Evolutionary conservation across 2,888 invertebrate genomes (phyloP).

Genomic region (Morinoia aosen): DNA sequence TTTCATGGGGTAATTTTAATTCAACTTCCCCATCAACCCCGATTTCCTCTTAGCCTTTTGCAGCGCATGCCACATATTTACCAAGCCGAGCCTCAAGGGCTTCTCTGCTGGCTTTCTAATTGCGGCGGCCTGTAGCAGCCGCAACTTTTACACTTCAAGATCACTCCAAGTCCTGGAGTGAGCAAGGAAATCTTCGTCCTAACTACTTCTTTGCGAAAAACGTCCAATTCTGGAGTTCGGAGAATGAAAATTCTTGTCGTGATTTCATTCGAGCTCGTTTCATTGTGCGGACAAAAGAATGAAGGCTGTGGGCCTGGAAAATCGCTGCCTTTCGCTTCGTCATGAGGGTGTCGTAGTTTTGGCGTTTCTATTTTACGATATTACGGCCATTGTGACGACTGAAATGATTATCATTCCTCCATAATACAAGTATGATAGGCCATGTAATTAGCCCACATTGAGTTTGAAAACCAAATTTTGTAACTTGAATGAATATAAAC

Average conservation of each 20-base stretch:
- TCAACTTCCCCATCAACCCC: neutral
- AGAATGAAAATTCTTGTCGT: neutral
- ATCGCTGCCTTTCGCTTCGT: neutral
- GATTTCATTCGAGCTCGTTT: conserved; percentile 2
- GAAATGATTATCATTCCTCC: neutral
- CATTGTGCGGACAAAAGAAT: neutral
- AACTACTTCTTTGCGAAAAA: conserved; percentile 3
- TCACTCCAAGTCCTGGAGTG: neutral
- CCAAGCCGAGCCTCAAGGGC: neutral
- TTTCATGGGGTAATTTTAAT: conserved; percentile 19
- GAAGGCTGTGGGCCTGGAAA: neutral
- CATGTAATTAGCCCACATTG: too few relatives aligned
- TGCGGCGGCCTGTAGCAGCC: conserved; percentile 8
- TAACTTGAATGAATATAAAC: too few relatives aligned
- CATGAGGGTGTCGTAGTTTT: neutral
- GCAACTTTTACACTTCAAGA: conserved; percentile 21
- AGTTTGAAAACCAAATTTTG: too few relatives aligned
- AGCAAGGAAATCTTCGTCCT: neutral
- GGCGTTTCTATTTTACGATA: neutral
- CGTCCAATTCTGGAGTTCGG: neutral
- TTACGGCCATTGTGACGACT: neutral
- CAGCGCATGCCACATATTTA: conserved; percentile 16
- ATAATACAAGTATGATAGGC: neutral
- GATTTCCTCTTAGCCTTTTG: neutral
- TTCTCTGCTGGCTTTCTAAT: neutral